Base-by-base conservation (phyloP, 2,888 invertebrate species). In the Drosophila multiciliata region DNA sequence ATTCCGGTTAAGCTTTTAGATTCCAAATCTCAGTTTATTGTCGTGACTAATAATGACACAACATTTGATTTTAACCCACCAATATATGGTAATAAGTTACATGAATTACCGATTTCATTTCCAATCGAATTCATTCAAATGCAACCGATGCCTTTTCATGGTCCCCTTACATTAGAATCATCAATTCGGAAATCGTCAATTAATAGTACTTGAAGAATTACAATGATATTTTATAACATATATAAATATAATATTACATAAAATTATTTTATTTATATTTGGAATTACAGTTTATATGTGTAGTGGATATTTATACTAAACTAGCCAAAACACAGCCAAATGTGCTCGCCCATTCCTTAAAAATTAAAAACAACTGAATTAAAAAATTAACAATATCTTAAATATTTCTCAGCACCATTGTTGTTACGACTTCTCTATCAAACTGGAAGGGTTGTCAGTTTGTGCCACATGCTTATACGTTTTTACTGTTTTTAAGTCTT, bases 111-210 rank as follows among this genome's bases (percentile, higher is more conserved):
- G 1, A 65, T 91, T 38, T 62, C 91, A 8, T 57, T 91, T 42
- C 92, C 92, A 38, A 71, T 92, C 62, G 91, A 92, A 4, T 85
- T 92, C 36, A 79, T 91, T 49, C 90, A 91, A 35, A 42, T 92
- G 29, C 90, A 91, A 49, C 90, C 91, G 20, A 85, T 91, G 82
- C 87, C 90, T n/a, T 92, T 92, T 49, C 89, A 91, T 72, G 89
- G 80, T 61, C 79, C 89, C 4, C 62, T 89, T 5, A 80, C 78
- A 8, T 70, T 90, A 23, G 77, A 86, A 5, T 2, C 70, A 38
- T 45, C 89, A 6, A 40, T 72, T 54, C 66, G 78, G 7, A 54
- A 53, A 8, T 4, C 54, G 9, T 26, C 53, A 3, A 15, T 52
- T 6, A 66, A 79, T 60, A 66, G 38, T 35, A 65, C 57, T 33